Conservation (phyloP, 2,113 vertebrate genomes). For the Hassar affinis region DNA sequence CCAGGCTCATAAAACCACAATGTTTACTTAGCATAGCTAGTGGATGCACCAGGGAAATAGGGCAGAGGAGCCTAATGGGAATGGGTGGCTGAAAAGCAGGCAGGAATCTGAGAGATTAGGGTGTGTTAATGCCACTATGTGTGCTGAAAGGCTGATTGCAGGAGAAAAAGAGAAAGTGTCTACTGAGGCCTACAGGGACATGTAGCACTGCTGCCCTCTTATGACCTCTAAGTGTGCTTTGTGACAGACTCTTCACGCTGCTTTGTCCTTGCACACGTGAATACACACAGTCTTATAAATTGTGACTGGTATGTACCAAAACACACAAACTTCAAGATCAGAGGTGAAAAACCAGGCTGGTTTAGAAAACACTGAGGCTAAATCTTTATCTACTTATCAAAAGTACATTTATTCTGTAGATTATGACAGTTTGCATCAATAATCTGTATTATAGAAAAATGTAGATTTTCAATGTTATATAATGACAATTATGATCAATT, state of each 20-base stretch:
- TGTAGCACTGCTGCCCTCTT: conserved; percentile 52
- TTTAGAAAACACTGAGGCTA: background rate
- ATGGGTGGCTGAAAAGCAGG: conserved; percentile 53
- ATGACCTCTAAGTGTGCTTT: conserved; percentile 48
- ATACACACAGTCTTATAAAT: background rate
- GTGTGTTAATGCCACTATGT: conserved; percentile 56
- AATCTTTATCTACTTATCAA: background rate
- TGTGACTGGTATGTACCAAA: background rate
- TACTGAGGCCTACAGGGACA: conserved; percentile 47
- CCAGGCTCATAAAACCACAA: conserved; percentile 51
- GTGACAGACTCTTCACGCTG: conserved; percentile 23
- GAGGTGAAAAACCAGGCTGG: background rate
- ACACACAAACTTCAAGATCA: background rate
- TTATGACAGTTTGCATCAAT: background rate
- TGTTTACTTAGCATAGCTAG: conserved; percentile 56
- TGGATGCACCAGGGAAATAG: conserved; percentile 54
- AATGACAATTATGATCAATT: background rate
- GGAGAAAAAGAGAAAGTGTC: conserved; percentile 48
- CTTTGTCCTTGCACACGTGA: conserved; percentile 19
- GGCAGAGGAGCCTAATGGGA: conserved; percentile 56
- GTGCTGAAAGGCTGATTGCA: conserved; percentile 55
- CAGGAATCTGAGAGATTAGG: conserved; percentile 55
- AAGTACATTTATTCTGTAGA: background rate
- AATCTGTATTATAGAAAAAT: background rate
- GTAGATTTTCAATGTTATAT: background rate